Evolutionary conservation across 1,140 invertebrate species (phyloP).

Genomic region (Wasmannia auropunctata): DNA sequence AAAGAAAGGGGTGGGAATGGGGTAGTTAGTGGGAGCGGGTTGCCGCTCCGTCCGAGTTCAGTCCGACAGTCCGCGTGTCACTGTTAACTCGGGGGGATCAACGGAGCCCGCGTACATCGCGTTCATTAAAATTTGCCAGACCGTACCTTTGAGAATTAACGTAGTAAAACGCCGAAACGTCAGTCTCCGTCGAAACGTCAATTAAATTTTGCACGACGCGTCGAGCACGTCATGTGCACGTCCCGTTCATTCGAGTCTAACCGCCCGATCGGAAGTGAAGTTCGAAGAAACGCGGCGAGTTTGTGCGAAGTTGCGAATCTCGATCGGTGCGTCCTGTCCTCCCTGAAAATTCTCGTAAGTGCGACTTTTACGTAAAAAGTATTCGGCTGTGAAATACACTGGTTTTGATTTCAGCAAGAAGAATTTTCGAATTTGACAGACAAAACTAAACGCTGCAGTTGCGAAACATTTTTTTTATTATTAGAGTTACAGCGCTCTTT

Average conservation of each 20-base stretch:
- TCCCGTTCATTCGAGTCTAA: neutral
- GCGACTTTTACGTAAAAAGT: neutral
- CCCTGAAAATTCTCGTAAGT: conserved; percentile 39
- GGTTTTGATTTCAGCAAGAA: neutral
- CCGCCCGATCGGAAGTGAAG: neutral
- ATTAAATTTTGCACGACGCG: conserved; percentile 4
- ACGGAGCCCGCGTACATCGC: conserved; percentile 49
- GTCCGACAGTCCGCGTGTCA: conserved; percentile 78
- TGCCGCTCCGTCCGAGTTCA: conserved; percentile 62
- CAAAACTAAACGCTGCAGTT: neutral
- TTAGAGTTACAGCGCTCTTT: neutral
- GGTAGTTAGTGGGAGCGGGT: conserved; percentile 34
- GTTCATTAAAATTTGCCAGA: neutral
- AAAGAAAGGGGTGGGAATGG: conserved; percentile 29
- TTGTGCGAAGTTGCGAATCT: conserved; percentile 14
- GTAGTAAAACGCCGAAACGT: neutral
- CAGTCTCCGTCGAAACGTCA: neutral
- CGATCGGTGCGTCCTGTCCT: neutral
- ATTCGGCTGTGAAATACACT: neutral
- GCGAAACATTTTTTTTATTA: neutral
- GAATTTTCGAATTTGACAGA: neutral
- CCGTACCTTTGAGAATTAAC: neutral
- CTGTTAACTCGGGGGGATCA: conserved; percentile 71
- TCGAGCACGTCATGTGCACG: conserved; percentile 37
- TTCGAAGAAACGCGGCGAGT: neutral